Conservation (phyloP, 2,113 vertebrate species). For the Monopterus albus region DNA sequence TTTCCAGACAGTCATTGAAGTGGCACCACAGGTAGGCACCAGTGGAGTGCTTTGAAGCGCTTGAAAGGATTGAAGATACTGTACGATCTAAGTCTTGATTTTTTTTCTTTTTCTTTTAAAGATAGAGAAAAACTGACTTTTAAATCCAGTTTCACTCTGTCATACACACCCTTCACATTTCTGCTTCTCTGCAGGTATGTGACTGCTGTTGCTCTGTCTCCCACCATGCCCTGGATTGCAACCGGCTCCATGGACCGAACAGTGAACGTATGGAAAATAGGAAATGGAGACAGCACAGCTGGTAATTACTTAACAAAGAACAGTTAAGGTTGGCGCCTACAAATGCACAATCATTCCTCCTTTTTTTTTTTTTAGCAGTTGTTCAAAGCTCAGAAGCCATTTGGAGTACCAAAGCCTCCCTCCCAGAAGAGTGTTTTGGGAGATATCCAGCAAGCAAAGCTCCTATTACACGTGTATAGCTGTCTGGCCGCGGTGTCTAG, state of each 20-base stretch:
- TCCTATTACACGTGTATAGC: slow-evolving; percentile 43
- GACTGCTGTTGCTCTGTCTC: slow-evolving; percentile 88
- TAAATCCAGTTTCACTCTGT: slow-evolving; percentile 28
- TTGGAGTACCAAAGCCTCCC: slow-evolving; percentile 22
- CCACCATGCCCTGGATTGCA: slow-evolving; percentile 83
- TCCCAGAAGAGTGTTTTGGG: slow-evolving; percentile 56
- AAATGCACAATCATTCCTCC: slow-evolving; percentile 34
- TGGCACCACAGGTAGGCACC: slow-evolving; percentile 60
- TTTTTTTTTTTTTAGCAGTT: slow-evolving; percentile 21
- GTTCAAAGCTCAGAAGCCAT: slow-evolving; percentile 46
- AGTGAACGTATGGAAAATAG: slow-evolving; percentile 88
- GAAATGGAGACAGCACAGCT: slow-evolving; percentile 64
- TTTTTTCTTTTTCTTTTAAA: not conserved
- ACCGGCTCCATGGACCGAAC: slow-evolving; percentile 93
- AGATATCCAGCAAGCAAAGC: slow-evolving; percentile 40
- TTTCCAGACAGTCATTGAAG: slow-evolving; percentile 62
- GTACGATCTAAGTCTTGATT: slow-evolving; percentile 42
- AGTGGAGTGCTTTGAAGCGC: slow-evolving; percentile 66
- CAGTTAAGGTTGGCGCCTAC: slow-evolving; percentile 26
- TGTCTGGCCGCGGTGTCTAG: slow-evolving; percentile 35
- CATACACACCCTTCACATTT: slow-evolving; percentile 20
- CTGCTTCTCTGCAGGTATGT: slow-evolving; percentile 83
- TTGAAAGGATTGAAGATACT: slow-evolving; percentile 62
- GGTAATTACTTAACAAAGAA: slow-evolving; percentile 69
- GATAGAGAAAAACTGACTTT: slow-evolving; percentile 27